Conservation (phyloP, 2,113 vertebrate genomes). For the Ellobius talpinus region DNA sequence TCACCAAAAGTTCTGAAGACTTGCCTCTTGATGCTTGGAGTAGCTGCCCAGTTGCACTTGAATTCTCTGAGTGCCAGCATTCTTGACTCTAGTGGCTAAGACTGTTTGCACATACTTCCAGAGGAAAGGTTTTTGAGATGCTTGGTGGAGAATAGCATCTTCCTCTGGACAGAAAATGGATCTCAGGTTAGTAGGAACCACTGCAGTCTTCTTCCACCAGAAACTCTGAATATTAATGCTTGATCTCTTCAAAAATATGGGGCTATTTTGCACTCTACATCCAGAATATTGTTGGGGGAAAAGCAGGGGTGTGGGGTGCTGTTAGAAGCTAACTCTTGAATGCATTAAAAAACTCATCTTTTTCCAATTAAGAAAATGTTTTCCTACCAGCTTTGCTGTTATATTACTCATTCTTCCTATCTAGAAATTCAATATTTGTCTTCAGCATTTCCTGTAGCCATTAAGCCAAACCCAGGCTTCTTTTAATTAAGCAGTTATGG, state of each 20-base stretch:
- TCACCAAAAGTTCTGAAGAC: background rate
- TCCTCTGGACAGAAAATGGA: background rate
- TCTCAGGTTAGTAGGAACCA: background rate
- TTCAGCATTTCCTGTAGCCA: constrained; percentile 27
- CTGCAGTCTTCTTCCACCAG: background rate
- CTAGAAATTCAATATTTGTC: constrained; percentile 63
- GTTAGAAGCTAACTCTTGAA: constrained; percentile 25
- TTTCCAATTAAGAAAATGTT: constrained; percentile 65
- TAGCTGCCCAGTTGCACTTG: background rate
- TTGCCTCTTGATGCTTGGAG: background rate
- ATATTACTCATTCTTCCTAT: constrained; percentile 58
- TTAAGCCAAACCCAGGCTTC: constrained; percentile 47
- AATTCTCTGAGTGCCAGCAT: background rate
- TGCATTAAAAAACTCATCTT: constrained; percentile 30
- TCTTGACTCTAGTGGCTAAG: background rate
- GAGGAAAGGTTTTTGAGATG: background rate
- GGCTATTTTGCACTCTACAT: background rate
- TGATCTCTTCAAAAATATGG: background rate
- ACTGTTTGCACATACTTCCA: background rate
- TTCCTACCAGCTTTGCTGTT: constrained; percentile 47
- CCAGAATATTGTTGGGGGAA: background rate
- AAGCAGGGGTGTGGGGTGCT: background rate
- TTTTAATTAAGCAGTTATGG: constrained; percentile 30
- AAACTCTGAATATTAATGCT: constrained; percentile 19
- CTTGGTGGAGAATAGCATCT: background rate